Conservation (phyloP, 2,113 vertebrate genomes). For the Cnemophilus loriae region DNA sequence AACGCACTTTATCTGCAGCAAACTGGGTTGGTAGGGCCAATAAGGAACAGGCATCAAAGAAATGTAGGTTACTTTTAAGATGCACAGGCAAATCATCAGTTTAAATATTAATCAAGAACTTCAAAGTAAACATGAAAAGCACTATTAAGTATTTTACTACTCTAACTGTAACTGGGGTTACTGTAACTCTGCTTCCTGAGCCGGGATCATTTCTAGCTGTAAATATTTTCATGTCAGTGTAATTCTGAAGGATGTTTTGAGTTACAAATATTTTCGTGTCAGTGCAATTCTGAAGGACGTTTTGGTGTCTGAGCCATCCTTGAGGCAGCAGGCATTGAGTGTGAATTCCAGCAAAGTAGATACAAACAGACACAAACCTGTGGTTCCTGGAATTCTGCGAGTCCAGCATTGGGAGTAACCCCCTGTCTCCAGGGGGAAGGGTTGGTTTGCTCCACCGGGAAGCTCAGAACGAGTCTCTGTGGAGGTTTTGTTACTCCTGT, state of each 20-base stretch:
- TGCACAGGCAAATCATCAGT: not conserved
- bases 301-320: not conserved
- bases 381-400: not conserved
- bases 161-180: not conserved
- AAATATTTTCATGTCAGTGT: not conserved
- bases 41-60: not conserved
- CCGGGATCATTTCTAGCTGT: not conserved
- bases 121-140: not conserved
- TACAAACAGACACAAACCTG: not conserved
- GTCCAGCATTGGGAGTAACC: not conserved
- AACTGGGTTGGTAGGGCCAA: not conserved
- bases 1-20: not conserved
- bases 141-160: not conserved
- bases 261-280: not conserved
- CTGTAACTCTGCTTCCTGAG: not conserved
- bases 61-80: not conserved
- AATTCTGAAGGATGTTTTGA: fast-evolving
- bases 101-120: not conserved
- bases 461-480: not conserved
- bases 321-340: not conserved
- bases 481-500: not conserved
- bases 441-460: not conserved
- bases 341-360: not conserved
- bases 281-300: fast-evolving
- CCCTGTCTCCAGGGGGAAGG: not conserved